Base-by-base conservation (phyloP, 1,140 invertebrate species). In the Tetraneura akinire region DNA sequence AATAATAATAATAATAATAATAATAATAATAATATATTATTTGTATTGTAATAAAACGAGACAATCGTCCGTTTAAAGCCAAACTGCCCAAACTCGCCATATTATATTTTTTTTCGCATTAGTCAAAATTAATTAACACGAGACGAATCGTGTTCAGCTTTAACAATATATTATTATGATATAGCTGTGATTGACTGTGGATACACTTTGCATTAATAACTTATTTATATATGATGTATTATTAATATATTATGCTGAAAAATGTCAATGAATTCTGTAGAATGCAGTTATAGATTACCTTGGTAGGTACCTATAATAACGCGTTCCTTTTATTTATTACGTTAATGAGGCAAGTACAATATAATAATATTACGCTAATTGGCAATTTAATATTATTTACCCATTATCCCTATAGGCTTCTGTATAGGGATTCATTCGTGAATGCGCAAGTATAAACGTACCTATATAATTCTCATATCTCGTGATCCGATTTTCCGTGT, bases 31-130 rank as follows among this genome's bases (percentile, higher is more conserved):
- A 42, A 42, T 42, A 32, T 23, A 66, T 42, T 42, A 66, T 42
- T 13, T 45, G 64, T 21, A 66, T 66, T 42, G 10, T 42, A 42
- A 66, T 42, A 37, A 64, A 37, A 66, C 21, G 32, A 66, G 18
- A 66, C 64, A 66, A 42, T 66, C 64, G 37, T 42, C 64, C 60
- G 16, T 62, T 62, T 62, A 62, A 29, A 32, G 60, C 13, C 14
- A 62, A 62, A 62, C 29, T 29, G 18, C 6, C 16, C 32, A 32
- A 62, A 62, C 29, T 29, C 26, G 14, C 16, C 32, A 32, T 26
- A 6, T 26, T 8, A 1, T 62, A 11, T 32, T 18, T 29, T n/a
- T 18, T n/a, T 16, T 0, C 3, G 32, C 16, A 9, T 29, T 26
- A n/a, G 2, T 8, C 18, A 18, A 62, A 62, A 18, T 10, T 10